Percentiles rank a stretch among this genome's conserved stretches.
Evolutionary conservation across 2,113 vertebrate species (phyloP).

Genomic region (Ageneiosus marmoratus): DNA sequence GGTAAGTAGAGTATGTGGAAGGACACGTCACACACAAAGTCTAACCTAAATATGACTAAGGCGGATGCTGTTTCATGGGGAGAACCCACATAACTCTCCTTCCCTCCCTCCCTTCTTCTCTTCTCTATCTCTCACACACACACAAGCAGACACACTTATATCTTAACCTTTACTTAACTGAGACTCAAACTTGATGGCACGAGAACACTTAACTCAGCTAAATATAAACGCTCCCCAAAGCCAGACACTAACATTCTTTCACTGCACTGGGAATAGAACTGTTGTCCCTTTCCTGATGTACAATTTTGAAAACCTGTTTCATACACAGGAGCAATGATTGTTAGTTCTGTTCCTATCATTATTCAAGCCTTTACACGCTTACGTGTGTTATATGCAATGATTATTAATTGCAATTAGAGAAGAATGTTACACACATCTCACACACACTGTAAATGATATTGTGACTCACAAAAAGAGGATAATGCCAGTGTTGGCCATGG

Average conservation of each 20-base stretch:
- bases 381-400: neutral
- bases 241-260: slow-evolving; percentile 20
- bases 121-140: slow-evolving; percentile 35
- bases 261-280: neutral
- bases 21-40: neutral
- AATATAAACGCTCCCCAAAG: slow-evolving; percentile 12
- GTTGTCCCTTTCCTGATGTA: neutral
- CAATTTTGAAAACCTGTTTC: neutral
- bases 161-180: slow-evolving; percentile 21
- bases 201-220: neutral
- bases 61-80: neutral
- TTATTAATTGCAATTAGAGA: neutral
- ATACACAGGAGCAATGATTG: neutral
- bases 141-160: slow-evolving; percentile 8
- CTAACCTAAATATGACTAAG: neutral
- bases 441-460: neutral
- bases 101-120: too few relatives aligned
- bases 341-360: neutral
- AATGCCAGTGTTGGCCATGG: slow-evolving; percentile 84
- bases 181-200: slow-evolving; percentile 11
- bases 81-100: neutral
- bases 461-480: slow-evolving; percentile 82
- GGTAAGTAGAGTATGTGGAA: neutral
- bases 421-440: neutral
- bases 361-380: neutral